Evolutionary conservation across 2,888 invertebrate species (phyloP).

Genomic region (Netelia virgata): DNA sequence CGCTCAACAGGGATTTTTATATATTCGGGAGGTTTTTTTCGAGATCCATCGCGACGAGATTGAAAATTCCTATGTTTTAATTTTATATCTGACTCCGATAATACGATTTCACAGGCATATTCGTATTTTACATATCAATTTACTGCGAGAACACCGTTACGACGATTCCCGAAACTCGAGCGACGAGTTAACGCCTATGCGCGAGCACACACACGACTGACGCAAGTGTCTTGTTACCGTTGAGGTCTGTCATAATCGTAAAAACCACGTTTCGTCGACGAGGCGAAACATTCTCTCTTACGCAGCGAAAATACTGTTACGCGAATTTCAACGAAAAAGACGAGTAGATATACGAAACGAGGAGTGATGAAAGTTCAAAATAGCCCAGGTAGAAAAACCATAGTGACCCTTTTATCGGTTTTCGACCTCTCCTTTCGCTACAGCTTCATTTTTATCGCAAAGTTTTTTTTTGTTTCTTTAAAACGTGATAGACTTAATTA

Average conservation of each 20-base stretch:
- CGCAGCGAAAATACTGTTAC: conserved; percentile 53
- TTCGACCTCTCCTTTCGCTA: neutral
- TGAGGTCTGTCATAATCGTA: conserved; percentile 47
- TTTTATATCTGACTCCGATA: neutral
- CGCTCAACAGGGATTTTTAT: neutral
- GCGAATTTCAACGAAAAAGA: conserved; percentile 23
- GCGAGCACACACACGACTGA: conserved; percentile 33
- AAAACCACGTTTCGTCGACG: conserved; percentile 54
- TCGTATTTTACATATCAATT: neutral
- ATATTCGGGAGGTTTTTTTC: neutral
- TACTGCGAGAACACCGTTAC: neutral
- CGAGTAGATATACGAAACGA: neutral
- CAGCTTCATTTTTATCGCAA: neutral
- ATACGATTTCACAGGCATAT: conserved; percentile 15
- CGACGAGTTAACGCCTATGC: conserved; percentile 13
- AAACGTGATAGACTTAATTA: neutral
- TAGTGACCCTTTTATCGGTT: neutral
- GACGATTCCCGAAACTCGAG: neutral
- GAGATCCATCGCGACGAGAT: neutral
- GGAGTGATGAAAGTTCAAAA: neutral
- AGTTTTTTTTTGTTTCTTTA: neutral
- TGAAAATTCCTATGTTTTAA: neutral
- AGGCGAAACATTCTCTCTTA: conserved; percentile 53
- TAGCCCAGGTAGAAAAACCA: neutral
- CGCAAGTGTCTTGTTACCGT: conserved; percentile 46